A percentile compares a stretch with the other conserved stretches of the same genome.
Conservation (phyloP, 2,113 vertebrate species). For the Physeter macrocephalus region DNA sequence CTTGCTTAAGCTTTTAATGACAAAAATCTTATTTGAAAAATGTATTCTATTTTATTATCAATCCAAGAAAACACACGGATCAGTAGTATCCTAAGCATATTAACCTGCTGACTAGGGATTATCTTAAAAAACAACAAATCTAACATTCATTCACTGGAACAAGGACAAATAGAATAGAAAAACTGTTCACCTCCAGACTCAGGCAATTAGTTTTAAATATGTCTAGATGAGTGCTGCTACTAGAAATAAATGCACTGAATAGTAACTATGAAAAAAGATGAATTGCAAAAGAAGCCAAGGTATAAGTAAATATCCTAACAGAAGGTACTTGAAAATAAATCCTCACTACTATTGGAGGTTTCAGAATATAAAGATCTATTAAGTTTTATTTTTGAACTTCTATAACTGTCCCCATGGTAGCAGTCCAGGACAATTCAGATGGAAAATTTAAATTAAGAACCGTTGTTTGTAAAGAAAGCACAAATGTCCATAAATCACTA, state of each 20-base stretch:
- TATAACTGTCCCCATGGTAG: slow-evolving; percentile 27
- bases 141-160: slow-evolving; percentile 47
- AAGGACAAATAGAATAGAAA: slow-evolving; percentile 63
- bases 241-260: slow-evolving; percentile 53
- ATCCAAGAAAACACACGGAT: slow-evolving; percentile 18
- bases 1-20: slow-evolving; percentile 37
- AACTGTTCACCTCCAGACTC: slow-evolving; percentile 39
- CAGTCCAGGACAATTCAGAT: slow-evolving; percentile 26
- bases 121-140: slow-evolving; percentile 42
- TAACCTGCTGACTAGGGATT: slow-evolving; percentile 41
- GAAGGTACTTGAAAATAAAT: slow-evolving; percentile 54
- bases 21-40: slow-evolving; percentile 22
- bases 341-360: background rate
- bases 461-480: background rate
- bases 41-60: slow-evolving; percentile 26
- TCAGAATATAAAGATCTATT: slow-evolving; percentile 48
- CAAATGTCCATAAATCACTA: slow-evolving; percentile 33
- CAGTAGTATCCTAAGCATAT: slow-evolving; percentile 26
- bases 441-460: slow-evolving; percentile 51
- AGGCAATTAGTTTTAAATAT: slow-evolving; percentile 62
- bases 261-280: slow-evolving; percentile 48
- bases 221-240: slow-evolving; percentile 22
- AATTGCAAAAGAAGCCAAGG: slow-evolving; percentile 24
- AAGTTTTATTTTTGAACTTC: slow-evolving; percentile 47
- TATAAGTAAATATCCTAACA: slow-evolving; percentile 47